Conservation (phyloP, 2,113 vertebrate genomes). For the Corythornis madagascariensis region DNA sequence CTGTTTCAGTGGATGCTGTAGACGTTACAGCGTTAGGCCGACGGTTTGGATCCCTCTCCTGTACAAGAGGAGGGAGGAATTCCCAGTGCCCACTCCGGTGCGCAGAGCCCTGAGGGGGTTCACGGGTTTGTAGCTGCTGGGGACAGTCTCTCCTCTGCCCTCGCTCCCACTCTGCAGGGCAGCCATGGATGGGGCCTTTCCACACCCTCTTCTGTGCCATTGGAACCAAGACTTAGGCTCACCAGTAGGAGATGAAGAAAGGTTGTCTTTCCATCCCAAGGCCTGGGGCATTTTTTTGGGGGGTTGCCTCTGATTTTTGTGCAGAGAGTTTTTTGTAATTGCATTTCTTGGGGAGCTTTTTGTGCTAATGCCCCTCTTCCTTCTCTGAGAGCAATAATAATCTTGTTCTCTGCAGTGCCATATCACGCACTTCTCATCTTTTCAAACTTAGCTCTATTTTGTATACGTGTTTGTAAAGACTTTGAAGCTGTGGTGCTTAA, state of each 20-base stretch:
- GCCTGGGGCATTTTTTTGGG: neutral
- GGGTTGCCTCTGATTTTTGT: neutral
- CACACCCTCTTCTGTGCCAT: neutral
- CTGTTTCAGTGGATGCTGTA: neutral
- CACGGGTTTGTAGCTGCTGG: neutral
- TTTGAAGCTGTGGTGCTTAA: neutral
- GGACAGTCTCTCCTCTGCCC: neutral
- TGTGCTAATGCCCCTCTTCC: neutral
- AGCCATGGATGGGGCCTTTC: neutral
- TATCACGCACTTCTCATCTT: neutral
- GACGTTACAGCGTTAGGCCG: neutral
- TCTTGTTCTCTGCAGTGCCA: neutral
- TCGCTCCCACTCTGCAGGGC: neutral
- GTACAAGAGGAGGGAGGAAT: neutral
- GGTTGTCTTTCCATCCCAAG: neutral
- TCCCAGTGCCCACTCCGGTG: neutral
- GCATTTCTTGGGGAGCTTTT: neutral
- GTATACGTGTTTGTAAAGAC: neutral
- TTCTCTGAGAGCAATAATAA: neutral
- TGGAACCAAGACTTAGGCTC: neutral
- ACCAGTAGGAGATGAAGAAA: neutral
- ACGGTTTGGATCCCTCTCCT: neutral
- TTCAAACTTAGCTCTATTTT: neutral
- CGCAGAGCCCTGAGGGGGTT: neutral
- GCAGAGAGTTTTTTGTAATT: neutral